A percentile compares a stretch with the other conserved stretches of the same genome.
These are phyloP conservation scores for Tenthredo amoena DNA, from an alignment of 2,888 invertebrate genomes.

Conservation along the genomic window DNA sequence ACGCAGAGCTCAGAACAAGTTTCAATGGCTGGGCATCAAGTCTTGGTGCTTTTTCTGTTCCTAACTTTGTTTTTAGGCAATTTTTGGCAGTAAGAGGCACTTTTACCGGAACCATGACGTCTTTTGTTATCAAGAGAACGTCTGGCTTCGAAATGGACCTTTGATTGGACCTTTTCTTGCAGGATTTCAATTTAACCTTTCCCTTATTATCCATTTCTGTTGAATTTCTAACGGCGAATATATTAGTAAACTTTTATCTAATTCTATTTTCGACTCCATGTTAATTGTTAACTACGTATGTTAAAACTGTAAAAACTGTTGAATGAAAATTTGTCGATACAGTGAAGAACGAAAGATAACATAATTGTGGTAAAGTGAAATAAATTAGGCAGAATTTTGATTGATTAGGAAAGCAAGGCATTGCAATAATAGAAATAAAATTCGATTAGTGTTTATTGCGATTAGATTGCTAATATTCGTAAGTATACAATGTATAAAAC, in stretches of 20 bases:
- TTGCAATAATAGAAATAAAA: neutral
- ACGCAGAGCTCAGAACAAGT: neutral
- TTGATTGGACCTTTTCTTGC: neutral
- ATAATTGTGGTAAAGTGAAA: neutral
- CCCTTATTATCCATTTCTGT: constrained; percentile 10
- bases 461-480: neutral
- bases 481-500: neutral
- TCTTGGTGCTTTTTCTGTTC: neutral
- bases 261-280: neutral
- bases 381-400: neutral
- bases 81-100: constrained; percentile 44
- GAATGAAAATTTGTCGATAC: neutral
- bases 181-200: neutral
- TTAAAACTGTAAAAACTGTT: neutral
- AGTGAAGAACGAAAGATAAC: neutral
- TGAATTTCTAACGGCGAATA: neutral
- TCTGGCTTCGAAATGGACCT: constrained; percentile 56
- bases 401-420: neutral
- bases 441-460: constrained; percentile 7
- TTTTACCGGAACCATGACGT: constrained; percentile 58
- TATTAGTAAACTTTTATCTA: neutral
- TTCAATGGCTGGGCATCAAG: neutral
- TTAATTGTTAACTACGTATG: neutral
- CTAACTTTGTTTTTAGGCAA: neutral
- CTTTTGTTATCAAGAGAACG: constrained; percentile 57